Percentiles rank a stretch among this genome's conserved stretches.
Conservation (phyloP, 2,797 vertebrate genomes). For the Halcyon chelicuti region DNA sequence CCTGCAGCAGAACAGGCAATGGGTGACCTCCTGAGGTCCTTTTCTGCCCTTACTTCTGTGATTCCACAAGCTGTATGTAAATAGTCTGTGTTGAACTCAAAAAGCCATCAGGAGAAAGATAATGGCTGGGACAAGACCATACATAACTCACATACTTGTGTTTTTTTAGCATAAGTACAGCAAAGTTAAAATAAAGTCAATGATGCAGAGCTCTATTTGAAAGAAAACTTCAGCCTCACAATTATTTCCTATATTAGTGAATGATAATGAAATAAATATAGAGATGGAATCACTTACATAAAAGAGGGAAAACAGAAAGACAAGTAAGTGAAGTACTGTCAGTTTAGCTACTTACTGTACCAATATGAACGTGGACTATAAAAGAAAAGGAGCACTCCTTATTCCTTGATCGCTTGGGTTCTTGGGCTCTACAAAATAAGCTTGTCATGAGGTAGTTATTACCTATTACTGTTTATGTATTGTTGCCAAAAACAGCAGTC, state of each 20-base stretch:
- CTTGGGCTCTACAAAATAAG: background rate
- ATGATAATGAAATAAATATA: slow-evolving; percentile 33
- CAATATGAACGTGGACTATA: background rate
- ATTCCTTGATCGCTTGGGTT: background rate
- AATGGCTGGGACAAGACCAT: background rate
- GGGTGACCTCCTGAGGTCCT: background rate
- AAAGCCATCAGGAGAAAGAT: background rate
- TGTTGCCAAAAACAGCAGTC: background rate
- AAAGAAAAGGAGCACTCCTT: background rate
- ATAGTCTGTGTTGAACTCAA: background rate
- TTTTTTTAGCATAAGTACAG: slow-evolving; percentile 13
- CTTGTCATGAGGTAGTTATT: background rate
- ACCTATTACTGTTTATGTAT: background rate
- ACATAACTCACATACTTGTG: background rate
- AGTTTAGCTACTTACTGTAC: background rate
- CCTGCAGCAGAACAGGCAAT: background rate
- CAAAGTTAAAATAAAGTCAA: slow-evolving; percentile 48
- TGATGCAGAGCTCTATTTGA: background rate
- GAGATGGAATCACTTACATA: background rate
- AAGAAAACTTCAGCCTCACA: slow-evolving; percentile 9
- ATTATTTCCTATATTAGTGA: slow-evolving; percentile 33
- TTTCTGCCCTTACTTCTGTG: background rate
- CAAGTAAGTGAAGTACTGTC: background rate
- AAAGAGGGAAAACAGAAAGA: background rate
- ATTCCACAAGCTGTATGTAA: background rate